A percentile compares a stretch with the other conserved stretches of the same genome.
phyloP scores from a whole-genome alignment of 2,888 invertebrate genomes.

The Eristalis intricaria region DNA sequence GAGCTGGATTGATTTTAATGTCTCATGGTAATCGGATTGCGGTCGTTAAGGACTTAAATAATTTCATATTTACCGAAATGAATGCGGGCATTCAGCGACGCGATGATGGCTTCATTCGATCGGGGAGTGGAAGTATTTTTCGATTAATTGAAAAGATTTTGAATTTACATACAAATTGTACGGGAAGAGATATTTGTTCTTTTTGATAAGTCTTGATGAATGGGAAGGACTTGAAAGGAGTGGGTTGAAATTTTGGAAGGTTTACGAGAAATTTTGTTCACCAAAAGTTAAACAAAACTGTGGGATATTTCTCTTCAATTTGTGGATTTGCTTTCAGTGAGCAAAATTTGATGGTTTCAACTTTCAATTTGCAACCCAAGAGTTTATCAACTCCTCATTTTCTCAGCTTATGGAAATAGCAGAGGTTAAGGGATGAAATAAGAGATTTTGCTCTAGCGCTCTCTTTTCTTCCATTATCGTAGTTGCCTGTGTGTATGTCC shows the following conservation, averaged over 20 bases:
- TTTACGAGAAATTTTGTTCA: no score
- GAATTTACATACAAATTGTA: neutral
- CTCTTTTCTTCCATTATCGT: no score
- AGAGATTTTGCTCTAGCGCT: no score
- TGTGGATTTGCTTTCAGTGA: no score
- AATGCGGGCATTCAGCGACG: neutral
- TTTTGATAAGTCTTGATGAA: neutral
- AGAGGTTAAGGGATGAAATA: no score
- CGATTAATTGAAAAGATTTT: neutral
- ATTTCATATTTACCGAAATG: conserved; percentile 12
- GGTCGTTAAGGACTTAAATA: conserved; percentile 18
- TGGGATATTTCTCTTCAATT: no score
- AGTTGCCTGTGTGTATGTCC: no score
- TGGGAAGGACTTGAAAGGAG: neutral
- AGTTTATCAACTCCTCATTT: no score
- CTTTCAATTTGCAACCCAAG: no score
- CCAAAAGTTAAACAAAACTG: no score
- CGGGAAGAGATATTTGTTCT: neutral
- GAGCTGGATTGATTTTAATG: conserved; percentile 48
- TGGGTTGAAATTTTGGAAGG: neutral
- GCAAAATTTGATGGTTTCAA: no score
- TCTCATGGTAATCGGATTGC: conserved; percentile 49
- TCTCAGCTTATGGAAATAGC: no score
- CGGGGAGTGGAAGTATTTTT: neutral
- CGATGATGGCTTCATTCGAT: conserved; percentile 12